phyloP scores from a whole-genome alignment of 2,888 invertebrate species.

The Syritta pipiens region DNA sequence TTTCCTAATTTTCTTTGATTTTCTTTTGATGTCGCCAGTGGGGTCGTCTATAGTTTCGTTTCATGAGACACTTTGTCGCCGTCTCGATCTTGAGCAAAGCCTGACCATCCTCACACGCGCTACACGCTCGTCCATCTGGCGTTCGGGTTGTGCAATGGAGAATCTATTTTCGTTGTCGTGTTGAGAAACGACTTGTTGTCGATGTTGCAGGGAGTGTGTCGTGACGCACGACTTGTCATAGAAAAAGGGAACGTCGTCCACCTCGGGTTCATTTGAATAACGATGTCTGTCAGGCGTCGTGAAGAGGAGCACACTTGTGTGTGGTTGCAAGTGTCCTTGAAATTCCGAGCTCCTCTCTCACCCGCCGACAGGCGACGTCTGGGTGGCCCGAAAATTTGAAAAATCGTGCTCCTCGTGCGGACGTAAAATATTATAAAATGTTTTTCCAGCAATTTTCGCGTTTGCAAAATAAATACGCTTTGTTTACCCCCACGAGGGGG shows the following conservation, averaged over 20 bases:
- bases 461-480: slow-evolving; percentile 53
- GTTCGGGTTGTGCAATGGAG: slow-evolving; percentile 36
- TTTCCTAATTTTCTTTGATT: neutral
- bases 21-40: neutral
- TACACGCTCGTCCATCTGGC: neutral
- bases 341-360: neutral
- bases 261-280: neutral
- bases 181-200: slow-evolving; percentile 39
- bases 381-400: neutral
- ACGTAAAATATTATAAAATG: slow-evolving; percentile 48
- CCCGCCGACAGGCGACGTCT: neutral
- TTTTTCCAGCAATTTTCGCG: slow-evolving; percentile 33
- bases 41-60: slow-evolving; percentile 22
- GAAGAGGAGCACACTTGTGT: neutral
- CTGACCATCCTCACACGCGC: slow-evolving; percentile 52
- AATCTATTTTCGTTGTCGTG: slow-evolving; percentile 49
- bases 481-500: slow-evolving; percentile 52
- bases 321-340: slow-evolving; percentile 21
- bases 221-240: slow-evolving; percentile 28
- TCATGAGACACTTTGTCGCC: slow-evolving; percentile 56
- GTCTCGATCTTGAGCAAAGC: slow-evolving; percentile 42
- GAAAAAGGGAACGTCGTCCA: slow-evolving; percentile 12
- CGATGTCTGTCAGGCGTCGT: neutral
- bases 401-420: slow-evolving; percentile 30
- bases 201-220: slow-evolving; percentile 33